Evolutionary conservation across 2,888 invertebrate genomes (phyloP).

Genomic region (Agonum fuliginosum): DNA sequence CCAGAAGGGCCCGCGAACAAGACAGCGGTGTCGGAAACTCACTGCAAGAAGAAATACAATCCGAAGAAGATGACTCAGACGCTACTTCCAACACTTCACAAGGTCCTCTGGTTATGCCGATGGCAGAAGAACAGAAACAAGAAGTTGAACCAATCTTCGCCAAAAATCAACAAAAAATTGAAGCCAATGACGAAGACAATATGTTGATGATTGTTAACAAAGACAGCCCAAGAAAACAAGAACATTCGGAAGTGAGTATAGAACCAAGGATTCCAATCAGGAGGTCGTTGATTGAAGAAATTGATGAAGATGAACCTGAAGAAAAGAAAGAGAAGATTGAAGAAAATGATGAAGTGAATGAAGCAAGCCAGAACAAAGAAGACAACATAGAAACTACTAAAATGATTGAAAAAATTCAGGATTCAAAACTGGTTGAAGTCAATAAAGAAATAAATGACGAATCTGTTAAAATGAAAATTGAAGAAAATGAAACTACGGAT

Average conservation of each 20-base stretch:
- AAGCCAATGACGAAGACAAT: conserved; percentile 61
- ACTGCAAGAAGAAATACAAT: conserved; percentile 67
- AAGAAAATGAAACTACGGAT: conserved; percentile 13
- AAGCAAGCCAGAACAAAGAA: conserved; percentile 53
- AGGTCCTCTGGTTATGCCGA: conserved; percentile 29
- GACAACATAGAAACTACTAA: background rate
- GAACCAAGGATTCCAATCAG: conserved; percentile 32
- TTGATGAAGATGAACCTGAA: conserved; percentile 57
- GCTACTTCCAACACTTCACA: conserved; percentile 28
- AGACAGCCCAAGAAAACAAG: background rate
- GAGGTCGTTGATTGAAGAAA: conserved; percentile 63
- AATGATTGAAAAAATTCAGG: conserved; percentile 29
- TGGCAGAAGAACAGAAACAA: conserved; percentile 25
- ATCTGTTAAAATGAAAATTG: conserved; percentile 20
- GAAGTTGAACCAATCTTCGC: conserved; percentile 60
- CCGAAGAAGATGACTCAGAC: conserved; percentile 36
- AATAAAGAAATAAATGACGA: conserved; percentile 46
- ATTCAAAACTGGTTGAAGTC: conserved; percentile 9
- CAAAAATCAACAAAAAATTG: conserved; percentile 51
- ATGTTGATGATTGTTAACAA: conserved; percentile 62
- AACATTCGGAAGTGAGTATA: conserved; percentile 33
- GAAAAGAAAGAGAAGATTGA: conserved; percentile 1
- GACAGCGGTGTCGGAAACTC: conserved; percentile 71
- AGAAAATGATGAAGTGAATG: conserved; percentile 41
- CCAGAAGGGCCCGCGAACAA: conserved; percentile 60